Base-by-base conservation (phyloP, 2,888 invertebrate species). In the Ptycholaimellus sp. region DNA sequence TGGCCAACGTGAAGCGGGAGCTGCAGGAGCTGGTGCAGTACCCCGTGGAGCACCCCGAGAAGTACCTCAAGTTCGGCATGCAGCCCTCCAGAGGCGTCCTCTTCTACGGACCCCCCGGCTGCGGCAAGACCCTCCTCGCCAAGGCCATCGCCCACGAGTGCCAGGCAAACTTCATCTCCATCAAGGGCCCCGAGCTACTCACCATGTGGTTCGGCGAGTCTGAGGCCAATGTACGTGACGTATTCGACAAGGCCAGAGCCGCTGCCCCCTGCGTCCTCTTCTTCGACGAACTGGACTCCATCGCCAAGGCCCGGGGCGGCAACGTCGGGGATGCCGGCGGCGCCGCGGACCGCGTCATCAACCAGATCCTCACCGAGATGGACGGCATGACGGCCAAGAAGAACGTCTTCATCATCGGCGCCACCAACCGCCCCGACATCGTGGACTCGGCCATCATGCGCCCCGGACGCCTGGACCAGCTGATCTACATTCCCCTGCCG, bases 191-290 rank as follows among this genome's bases (percentile, higher is more conserved):
- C 17, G 93, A 93, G 60, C 67, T 93, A 48, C 70, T 93, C 40
- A 93, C 93, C 35, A 93, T 93, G 93, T 93, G 93, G 93, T 93
- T 93, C 60, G 93, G 93, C 58, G 93, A 93, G 63, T 90, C 87
- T 21, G 93, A 93, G 65, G 90, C 93, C 37, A 93, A 93, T 59
- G 90, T 93, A 47, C 71, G 93, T 49, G 93, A 93, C 61, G 85
- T 93, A 52, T 93, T 93, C 57, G 93, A 93, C 62, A 93, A 93
- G 72, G 93, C 93, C 39, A 72, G 93, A 50, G 80, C 87, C 7
- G 93, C 93, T 40, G 90, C 93, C 3, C 93, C 93, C 0, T 93
- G 93, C 65, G 90, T 93, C 39, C 64, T 93, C 39, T 93, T 93
- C 73, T 93, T 93, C 62, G 93, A 93, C 65, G 93, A 93, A 66